phyloP scores from a whole-genome alignment of 2,113 vertebrate genomes.

The Otolemur garnettii region DNA sequence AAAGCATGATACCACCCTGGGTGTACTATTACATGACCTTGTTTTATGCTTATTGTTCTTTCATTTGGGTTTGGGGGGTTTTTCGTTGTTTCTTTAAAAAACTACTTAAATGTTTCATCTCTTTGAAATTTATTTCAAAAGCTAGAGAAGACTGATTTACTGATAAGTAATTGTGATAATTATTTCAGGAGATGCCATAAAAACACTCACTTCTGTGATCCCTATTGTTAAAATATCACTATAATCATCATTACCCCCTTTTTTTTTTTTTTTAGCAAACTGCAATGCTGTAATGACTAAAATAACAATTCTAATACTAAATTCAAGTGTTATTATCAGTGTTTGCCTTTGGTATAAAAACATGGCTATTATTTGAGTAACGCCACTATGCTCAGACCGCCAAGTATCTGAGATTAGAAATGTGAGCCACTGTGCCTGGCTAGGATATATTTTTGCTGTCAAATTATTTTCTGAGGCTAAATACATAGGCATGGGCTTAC shows the following conservation, averaged over 20 bases:
- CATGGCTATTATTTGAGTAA: too few species aligned
- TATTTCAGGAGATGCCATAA: slow-evolving; percentile 9
- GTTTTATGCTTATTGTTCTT: neutral
- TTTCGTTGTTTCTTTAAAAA: neutral
- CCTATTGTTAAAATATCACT: neutral
- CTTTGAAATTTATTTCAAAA: slow-evolving; percentile 62
- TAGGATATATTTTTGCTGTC: neutral
- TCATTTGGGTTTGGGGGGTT: neutral
- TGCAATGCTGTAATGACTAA: slow-evolving; percentile 19
- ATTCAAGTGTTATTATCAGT: neutral
- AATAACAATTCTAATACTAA: slow-evolving; percentile 49
- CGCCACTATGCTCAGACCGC: too few species aligned
- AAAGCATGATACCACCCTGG: neutral
- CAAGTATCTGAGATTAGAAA: too few species aligned
- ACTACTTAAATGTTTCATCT: slow-evolving; percentile 30
- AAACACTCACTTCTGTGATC: slow-evolving; percentile 12
- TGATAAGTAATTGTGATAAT: slow-evolving; percentile 24
- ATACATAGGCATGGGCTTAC: neutral
- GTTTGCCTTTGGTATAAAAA: slow-evolving; percentile 42
- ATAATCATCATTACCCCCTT: neutral
- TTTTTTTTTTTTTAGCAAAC: slow-evolving; percentile 26
- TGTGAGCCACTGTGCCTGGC: too few species aligned
- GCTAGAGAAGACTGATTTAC: neutral
- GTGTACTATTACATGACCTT: neutral
- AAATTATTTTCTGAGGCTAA: neutral